Evolutionary conservation across 1,140 invertebrate species (phyloP), one percentile per base, ranked within the genome.

Genomic region (Drosophila pseudoananassae): DNA sequence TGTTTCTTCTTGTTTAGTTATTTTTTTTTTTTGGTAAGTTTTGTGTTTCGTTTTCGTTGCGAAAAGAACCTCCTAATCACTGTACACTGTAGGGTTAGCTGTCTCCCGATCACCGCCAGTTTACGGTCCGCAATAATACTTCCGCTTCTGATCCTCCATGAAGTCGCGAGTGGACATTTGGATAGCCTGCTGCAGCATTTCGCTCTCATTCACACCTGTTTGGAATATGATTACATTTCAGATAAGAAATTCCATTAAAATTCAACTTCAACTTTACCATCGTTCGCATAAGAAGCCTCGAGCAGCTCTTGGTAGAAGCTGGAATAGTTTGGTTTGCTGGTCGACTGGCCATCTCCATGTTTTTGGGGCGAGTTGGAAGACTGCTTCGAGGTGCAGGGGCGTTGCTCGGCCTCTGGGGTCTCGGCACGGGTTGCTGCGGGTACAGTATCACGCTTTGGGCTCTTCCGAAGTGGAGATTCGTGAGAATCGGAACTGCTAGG

Each of bases 121-220:
- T 47, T 91, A 91, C 63, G 90, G 85, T 29, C 90, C 85, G 38
- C 73, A 83, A 5, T 91, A 56, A 85, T 79, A 91, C 47, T 91
- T 91, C 6, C 90, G 78, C 63, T 91, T 90, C 43, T 91, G 90
- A 54, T 92, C 78, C 46, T 92, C 90, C 36, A 92, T 90, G 58
- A 91, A 92, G 33, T 92, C 91, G 7, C 87, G 81, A 29, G 91
- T 90, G 9, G 91, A 92, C 79, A 92, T 85, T 69, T 91, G 90
- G 46, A 92, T 91, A 25, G 91, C 91, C 25, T 85, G 90, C 50
- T 91, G 82, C 12, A 92, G 72, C 91, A 92, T 92, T 51, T 91
- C 90, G 52, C 75, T 76, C 56, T 92, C 91, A 51, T 76, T 91
- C 17, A 73, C 50, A 31, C 84, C 91, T 92, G 29, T 2, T 2